A percentile compares a stretch with the other conserved stretches of the same genome.
Conservation (phyloP, 2,797 vertebrate genomes). For the Naso thynnoides region DNA sequence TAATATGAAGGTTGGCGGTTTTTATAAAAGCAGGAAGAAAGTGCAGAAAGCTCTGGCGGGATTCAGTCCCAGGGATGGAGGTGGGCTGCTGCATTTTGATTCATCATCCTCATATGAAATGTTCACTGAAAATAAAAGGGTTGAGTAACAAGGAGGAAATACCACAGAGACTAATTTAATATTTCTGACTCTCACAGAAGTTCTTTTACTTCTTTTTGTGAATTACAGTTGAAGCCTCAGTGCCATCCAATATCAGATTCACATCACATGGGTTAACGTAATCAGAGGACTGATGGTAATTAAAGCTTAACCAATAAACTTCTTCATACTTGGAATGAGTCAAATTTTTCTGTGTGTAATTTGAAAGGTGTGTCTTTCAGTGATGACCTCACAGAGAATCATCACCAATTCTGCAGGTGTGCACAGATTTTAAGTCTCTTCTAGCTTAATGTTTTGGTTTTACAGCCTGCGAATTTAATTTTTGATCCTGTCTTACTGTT, state of each 20-base stretch:
- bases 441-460: neutral
- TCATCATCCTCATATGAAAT: neutral
- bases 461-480: neutral
- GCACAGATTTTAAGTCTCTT: neutral
- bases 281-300: neutral
- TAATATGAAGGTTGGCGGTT: slow-evolving; percentile 36
- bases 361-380: neutral
- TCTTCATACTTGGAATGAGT: neutral
- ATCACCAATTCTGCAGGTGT: neutral
- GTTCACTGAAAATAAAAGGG: slow-evolving; percentile 16
- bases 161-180: neutral
- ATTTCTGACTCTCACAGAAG: too few relatives aligned
- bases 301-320: neutral
- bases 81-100: slow-evolving; percentile 13
- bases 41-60: slow-evolving; percentile 38
- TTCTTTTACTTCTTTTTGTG: too few relatives aligned
- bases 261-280: too few relatives aligned
- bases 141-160: neutral
- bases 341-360: neutral
- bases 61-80: slow-evolving; percentile 11
- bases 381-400: neutral
- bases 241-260: too few relatives aligned
- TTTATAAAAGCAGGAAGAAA: neutral
- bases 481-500: neutral
- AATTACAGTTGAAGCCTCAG: too few relatives aligned